Evolutionary conservation across 37 sponge, comb jelly and placozoan genomes (phyloP).

Genomic region (Crambe crambe): DNA sequence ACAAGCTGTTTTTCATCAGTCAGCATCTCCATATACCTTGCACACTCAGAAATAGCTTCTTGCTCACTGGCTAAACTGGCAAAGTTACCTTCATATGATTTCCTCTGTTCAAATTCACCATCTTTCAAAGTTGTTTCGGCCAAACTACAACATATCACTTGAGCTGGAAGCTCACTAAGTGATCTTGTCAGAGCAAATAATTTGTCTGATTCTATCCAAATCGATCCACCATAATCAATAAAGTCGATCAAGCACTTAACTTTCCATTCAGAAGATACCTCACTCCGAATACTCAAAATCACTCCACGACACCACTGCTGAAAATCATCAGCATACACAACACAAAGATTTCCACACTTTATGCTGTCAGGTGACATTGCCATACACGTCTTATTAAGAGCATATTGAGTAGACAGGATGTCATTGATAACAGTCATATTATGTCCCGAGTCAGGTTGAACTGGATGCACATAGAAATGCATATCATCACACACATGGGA

Average conservation of each 20-base stretch:
- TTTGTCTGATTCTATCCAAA: background rate
- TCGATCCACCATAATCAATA: conserved; percentile 4
- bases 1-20: background rate
- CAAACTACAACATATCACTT: background rate
- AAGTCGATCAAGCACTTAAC: background rate
- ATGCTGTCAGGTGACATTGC: background rate
- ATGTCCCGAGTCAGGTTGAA: background rate
- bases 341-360: background rate
- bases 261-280: background rate
- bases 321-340: background rate
- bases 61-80: background rate
- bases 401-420: background rate
- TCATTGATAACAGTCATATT: background rate
- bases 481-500: conserved; percentile 4
- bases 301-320: conserved; percentile 16
- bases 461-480: conserved; percentile 32
- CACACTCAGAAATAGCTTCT: background rate
- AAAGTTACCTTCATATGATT: background rate
- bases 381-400: background rate
- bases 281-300: background rate
- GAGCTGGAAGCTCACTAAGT: background rate
- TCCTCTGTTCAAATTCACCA: background rate
- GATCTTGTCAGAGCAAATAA: background rate
- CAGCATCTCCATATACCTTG: background rate
- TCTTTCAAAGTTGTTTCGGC: background rate